Percentiles rank a stretch among this genome's conserved stretches.
Evolutionary conservation across 2,113 vertebrate species (phyloP).

Genomic region (Phrynosoma platyrhinos): DNA sequence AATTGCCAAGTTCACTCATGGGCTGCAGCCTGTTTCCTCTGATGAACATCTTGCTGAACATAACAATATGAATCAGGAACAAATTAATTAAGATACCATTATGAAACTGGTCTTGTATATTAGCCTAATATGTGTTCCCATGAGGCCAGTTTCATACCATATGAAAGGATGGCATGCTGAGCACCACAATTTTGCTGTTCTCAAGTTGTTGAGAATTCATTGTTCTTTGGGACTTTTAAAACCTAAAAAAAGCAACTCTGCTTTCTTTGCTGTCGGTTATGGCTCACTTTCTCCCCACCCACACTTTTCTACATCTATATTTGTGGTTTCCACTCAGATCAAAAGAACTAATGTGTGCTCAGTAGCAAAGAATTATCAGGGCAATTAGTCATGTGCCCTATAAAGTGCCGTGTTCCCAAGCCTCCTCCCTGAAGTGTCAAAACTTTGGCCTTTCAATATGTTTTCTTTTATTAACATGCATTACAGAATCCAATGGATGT

Average conservation of each 20-base stretch:
- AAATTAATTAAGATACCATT: not conserved
- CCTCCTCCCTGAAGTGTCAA: constrained; percentile 17
- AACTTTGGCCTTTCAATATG: not conserved
- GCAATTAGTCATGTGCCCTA: constrained; percentile 22
- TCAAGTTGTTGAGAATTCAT: not conserved
- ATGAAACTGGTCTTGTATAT: not conserved
- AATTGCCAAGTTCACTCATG: too few relatives aligned
- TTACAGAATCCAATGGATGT: not conserved
- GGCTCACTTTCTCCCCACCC: constrained; percentile 13
- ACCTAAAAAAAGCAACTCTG: not conserved
- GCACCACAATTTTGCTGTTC: not conserved
- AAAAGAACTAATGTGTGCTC: constrained; percentile 23
- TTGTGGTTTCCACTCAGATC: constrained; percentile 43
- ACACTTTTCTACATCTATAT: constrained; percentile 26
- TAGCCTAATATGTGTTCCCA: not conserved
- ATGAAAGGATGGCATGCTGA: not conserved
- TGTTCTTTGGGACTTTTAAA: not conserved
- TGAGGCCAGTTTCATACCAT: not conserved
- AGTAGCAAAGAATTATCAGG: constrained; percentile 18
- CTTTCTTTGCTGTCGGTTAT: constrained; percentile 15
- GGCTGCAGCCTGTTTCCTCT: not conserved
- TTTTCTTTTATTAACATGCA: constrained; percentile 12
- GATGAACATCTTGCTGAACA: not conserved
- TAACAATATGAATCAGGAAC: not conserved
- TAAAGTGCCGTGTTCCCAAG: constrained; percentile 14